Percentiles rank a stretch among this genome's conserved stretches.
Conservation (phyloP, 2,888 invertebrate species). For the Cistogaster globosa region DNA sequence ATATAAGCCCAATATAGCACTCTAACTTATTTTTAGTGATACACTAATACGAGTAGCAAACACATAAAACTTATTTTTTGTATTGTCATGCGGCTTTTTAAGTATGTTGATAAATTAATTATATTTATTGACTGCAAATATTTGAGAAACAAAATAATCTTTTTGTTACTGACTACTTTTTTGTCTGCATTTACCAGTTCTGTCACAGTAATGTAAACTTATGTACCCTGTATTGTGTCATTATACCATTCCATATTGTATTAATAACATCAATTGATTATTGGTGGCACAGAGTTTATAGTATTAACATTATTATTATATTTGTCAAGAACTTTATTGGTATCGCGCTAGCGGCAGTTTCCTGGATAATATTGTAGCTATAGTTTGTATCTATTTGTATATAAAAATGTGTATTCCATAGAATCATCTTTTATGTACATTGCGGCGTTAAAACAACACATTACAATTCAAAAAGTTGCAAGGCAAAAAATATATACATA, state of each 20-base stretch:
- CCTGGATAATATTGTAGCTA: neutral
- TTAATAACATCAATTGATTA: constrained; percentile 60
- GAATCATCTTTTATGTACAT: constrained; percentile 8
- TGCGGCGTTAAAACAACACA: constrained; percentile 36
- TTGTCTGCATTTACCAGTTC: too few species aligned
- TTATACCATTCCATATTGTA: neutral
- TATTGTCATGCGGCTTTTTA: too few species aligned
- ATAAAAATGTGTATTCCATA: neutral
- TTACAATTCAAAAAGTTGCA: constrained; percentile 30
- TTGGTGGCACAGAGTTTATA: constrained; percentile 45
- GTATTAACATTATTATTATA: constrained; percentile 52
- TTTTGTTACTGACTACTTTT: too few species aligned
- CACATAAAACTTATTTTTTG: too few species aligned
- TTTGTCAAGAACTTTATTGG: constrained; percentile 4
- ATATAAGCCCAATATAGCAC: too few species aligned
- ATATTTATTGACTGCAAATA: too few species aligned
- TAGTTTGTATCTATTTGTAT: neutral
- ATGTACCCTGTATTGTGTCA: neutral
- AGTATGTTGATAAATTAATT: too few species aligned
- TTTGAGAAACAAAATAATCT: too few species aligned
- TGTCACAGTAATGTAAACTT: neutral
- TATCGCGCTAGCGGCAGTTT: neutral
- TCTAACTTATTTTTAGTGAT: too few species aligned
- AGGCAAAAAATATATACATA: neutral
- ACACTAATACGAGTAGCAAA: too few species aligned